Evolutionary conservation across 1,140 invertebrate species (phyloP).

Genomic region (Mamestra configurata): DNA sequence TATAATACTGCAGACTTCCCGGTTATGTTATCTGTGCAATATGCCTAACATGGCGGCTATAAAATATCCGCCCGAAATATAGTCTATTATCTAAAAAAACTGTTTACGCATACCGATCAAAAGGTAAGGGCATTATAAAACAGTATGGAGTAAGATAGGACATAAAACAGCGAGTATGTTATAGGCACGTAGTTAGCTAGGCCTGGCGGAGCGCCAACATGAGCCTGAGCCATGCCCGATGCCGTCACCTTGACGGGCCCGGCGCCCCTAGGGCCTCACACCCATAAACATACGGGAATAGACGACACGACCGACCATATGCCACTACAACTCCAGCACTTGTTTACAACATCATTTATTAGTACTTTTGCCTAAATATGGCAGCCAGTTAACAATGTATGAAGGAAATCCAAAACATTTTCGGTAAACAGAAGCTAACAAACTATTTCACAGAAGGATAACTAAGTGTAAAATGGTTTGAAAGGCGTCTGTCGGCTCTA

Average conservation of each 20-base stretch:
- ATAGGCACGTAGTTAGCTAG: neutral
- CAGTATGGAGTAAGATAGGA: neutral
- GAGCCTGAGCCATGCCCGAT: conserved; percentile 1
- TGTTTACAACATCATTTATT: neutral
- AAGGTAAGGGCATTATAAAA: conserved; percentile 32
- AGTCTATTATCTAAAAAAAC: conserved; percentile 7
- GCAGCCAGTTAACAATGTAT: neutral
- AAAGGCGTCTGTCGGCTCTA: neutral
- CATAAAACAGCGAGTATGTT: conserved; percentile 32
- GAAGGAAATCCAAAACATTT: neutral
- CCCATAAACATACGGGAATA: conserved; percentile 29
- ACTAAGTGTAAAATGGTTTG: neutral
- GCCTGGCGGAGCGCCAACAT: conserved; percentile 31
- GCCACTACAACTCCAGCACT: neutral
- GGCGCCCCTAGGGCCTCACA: conserved; percentile 31
- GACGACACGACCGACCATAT: neutral
- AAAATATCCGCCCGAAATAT: neutral
- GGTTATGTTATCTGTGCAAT: no score
- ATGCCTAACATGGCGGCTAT: neutral
- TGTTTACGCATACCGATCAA: conserved; percentile 33
- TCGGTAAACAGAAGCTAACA: neutral
- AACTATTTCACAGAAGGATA: conserved; percentile 1
- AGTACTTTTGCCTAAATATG: neutral
- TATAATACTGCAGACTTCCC: no score
- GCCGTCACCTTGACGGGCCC: conserved; percentile 39